Conservation (phyloP, 2,797 vertebrate genomes). For the Sebastes aleutianus region DNA sequence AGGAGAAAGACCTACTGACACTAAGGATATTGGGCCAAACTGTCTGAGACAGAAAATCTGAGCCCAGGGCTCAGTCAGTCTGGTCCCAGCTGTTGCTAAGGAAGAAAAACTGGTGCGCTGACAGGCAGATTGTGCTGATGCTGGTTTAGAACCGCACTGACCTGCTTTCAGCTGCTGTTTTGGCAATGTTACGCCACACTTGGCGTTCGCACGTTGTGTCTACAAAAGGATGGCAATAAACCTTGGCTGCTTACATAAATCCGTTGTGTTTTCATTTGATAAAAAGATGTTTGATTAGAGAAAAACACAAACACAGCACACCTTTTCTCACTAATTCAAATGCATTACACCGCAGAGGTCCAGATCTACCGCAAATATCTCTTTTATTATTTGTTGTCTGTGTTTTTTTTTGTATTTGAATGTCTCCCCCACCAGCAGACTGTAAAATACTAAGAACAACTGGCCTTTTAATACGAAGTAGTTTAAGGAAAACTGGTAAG, state of each 20-base stretch:
- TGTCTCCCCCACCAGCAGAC: background rate
- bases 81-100: conserved; percentile 64
- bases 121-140: conserved; percentile 29
- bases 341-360: background rate
- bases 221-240: background rate
- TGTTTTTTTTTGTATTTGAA: background rate
- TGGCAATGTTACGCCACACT: conserved; percentile 37
- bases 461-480: background rate
- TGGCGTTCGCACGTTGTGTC: background rate
- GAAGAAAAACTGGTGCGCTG: conserved; percentile 45
- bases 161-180: conserved; percentile 54
- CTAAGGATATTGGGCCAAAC: conserved; percentile 49
- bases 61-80: conserved; percentile 49
- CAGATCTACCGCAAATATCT: background rate
- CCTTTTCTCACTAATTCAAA: background rate
- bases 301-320: background rate
- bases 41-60: conserved; percentile 47
- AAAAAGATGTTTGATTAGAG: background rate
- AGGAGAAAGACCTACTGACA: conserved; percentile 50
- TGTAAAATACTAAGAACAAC: background rate
- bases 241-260: conserved; percentile 10
- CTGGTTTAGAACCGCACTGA: conserved; percentile 24
- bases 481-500: background rate
- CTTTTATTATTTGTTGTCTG: background rate
- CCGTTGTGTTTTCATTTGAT: background rate